Evolutionary conservation across 2,888 invertebrate species (phyloP).

Genomic region (Dryadula phaetusa): DNA sequence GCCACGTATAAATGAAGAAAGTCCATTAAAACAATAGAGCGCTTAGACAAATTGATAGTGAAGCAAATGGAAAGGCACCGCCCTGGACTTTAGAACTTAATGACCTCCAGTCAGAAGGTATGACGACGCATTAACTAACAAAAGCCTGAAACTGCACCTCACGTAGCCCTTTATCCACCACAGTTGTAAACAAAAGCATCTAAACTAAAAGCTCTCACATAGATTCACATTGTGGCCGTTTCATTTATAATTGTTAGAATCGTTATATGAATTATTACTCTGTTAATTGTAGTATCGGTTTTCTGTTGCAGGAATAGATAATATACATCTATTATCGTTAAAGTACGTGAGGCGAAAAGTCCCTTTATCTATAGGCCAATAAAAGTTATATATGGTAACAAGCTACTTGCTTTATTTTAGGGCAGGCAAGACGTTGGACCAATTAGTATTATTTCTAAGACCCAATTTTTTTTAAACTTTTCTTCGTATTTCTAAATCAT

Average conservation of each 20-base stretch:
- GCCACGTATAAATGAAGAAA: slow-evolving; percentile 40
- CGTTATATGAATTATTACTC: slow-evolving; percentile 46
- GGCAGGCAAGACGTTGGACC: slow-evolving; percentile 22
- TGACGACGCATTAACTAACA: slow-evolving; percentile 75
- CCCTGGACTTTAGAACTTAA: slow-evolving; percentile 66
- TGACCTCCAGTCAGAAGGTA: slow-evolving; percentile 65
- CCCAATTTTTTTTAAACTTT: neutral
- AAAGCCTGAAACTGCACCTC: slow-evolving; percentile 67
- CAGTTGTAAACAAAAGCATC: slow-evolving; percentile 70
- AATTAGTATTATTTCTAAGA: slow-evolving; percentile 28
- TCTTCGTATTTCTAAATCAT: neutral
- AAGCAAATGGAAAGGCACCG: slow-evolving; percentile 61
- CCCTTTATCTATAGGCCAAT: slow-evolving; percentile 39
- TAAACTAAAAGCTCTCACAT: slow-evolving; percentile 66
- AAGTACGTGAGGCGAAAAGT: slow-evolving; percentile 38
- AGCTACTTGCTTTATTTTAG: slow-evolving; percentile 30
- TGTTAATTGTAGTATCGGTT: slow-evolving; percentile 46
- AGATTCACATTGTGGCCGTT: slow-evolving; percentile 37
- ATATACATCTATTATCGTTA: slow-evolving; percentile 43
- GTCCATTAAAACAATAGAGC: slow-evolving; percentile 58
- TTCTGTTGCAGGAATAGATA: slow-evolving; percentile 45
- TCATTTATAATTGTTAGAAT: slow-evolving; percentile 39
- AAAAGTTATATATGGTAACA: slow-evolving; percentile 33
- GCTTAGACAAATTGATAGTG: slow-evolving; percentile 52
- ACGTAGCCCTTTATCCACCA: slow-evolving; percentile 65